Evolutionary conservation across 2,797 vertebrate species (phyloP).

Genomic region (Sebastiscus albofasciatus): DNA sequence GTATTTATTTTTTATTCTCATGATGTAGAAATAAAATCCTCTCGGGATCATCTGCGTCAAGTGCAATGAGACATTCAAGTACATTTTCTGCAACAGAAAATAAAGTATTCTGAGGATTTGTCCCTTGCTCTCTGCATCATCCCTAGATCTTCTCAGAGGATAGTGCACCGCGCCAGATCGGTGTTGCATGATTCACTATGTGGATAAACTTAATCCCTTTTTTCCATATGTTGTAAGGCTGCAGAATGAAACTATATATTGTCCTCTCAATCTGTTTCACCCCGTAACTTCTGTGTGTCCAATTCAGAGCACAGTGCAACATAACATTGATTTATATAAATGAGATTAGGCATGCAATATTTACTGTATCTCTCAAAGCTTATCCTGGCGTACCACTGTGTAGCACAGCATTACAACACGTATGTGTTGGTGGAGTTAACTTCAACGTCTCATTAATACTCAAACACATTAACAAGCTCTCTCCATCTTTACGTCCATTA

Average conservation of each 20-base stretch:
- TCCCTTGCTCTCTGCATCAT: conserved; percentile 16
- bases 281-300: not conserved
- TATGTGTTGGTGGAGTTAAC: conserved; percentile 7
- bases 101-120: conserved; percentile 33
- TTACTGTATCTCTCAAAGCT: conserved; percentile 21
- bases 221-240: conserved; percentile 55
- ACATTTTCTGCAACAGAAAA: not conserved
- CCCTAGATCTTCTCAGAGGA: conserved; percentile 22
- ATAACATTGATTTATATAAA: conserved; percentile 31
- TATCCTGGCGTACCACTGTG: not conserved
- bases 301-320: not conserved
- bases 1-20: conserved; percentile 7
- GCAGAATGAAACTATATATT: conserved; percentile 20
- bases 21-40: conserved; percentile 3
- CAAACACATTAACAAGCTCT: conserved; percentile 19
- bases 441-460: conserved; percentile 37
- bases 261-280: conserved; percentile 40
- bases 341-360: conserved; percentile 48
- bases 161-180: conserved; percentile 14
- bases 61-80: conserved; percentile 7
- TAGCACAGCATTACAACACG: not conserved
- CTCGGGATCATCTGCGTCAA: not conserved
- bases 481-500: not conserved
- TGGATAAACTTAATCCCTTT: conserved; percentile 51
- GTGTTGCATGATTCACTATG: conserved; percentile 44